phyloP scores from a whole-genome alignment of 2,888 invertebrate genomes.

The Miltochrista miniata region DNA sequence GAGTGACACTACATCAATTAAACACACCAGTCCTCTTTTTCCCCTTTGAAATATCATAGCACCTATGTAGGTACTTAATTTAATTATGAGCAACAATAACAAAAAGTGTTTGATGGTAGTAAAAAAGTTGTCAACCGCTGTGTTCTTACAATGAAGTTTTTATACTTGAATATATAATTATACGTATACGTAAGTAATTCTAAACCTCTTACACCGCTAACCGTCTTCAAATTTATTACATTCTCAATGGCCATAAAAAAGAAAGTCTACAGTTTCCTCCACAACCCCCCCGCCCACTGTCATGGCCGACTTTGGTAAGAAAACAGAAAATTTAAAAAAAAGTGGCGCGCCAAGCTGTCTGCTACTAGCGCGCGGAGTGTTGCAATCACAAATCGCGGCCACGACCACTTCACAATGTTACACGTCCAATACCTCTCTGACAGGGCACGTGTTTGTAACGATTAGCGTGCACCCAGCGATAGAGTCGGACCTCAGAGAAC shows the following conservation, averaged over 20 bases:
- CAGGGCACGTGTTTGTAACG: conserved; percentile 17
- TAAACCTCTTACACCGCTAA: conserved; percentile 46
- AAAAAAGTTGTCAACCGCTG: not conserved
- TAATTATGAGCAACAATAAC: not conserved
- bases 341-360: conserved; percentile 82
- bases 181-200: conserved; percentile 24
- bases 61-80: no score
- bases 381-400: conserved; percentile 51
- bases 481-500: conserved; percentile 24
- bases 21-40: no score
- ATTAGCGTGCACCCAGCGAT: conserved; percentile 39
- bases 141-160: not conserved
- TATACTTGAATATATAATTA: not conserved
- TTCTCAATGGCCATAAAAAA: conserved; percentile 72
- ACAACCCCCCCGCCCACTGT: conserved; percentile 52
- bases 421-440: conserved; percentile 41
- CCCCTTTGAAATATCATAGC: no score
- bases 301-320: conserved; percentile 65
- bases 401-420: conserved; percentile 44
- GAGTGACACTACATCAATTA: no score
- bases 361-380: conserved; percentile 55
- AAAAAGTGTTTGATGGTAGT: no score
- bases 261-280: conserved; percentile 71
- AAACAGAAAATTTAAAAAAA: conserved; percentile 67
- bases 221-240: conserved; percentile 59